Evolutionary conservation across 2,113 vertebrate genomes (phyloP), one percentile per base, ranked within the genome.

Genomic region (Ctenomys sociabilis): DNA sequence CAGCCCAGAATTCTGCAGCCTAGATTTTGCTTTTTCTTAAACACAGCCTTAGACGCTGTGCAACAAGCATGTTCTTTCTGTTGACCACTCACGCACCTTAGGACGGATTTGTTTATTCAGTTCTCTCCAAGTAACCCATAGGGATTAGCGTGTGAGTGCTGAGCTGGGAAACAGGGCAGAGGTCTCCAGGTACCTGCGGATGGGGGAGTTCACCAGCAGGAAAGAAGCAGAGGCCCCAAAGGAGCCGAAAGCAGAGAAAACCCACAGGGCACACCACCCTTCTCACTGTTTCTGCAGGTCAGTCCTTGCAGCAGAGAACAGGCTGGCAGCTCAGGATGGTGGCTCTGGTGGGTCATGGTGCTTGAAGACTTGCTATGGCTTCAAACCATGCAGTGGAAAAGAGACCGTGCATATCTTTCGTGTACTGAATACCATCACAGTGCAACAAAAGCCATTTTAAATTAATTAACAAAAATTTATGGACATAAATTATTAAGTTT

Each of bases 391-490:
- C 37, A 61, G 35, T 89, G 78, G 63, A 30, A 35, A 72, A 57
- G 22, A 37, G 52, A 61, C 7, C 0, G 0, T 75, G 40, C 49
- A 61, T 61, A 45, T 26, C 63, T 24, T 80, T 24, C 40, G 0
- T 32, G 9, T 28, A 5, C 73, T 63, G 13, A 59, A 59, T 21
- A 66, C 10, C 85, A 59, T 54, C 49, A 57, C 45, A 52, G 5
- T 85, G 24, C 84, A 84, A 59, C 54, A 61, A 91, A 96, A 81
- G 37, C 68, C 45, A 94, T 32, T 75, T 72, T 64, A 81, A 91
- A 14, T 57, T 84, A 81, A 78, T 78, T 95, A 92, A 6, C 16
- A 86, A 91, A 83, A 17, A 21, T 10, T 2, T 88, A 24, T 35
- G 32, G 24, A 21, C 54, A 26, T 26, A 43, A 26, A 32, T 8